Evolutionary conservation across 2,888 invertebrate genomes (phyloP).

Genomic region (Perizoma affinitatum): DNA sequence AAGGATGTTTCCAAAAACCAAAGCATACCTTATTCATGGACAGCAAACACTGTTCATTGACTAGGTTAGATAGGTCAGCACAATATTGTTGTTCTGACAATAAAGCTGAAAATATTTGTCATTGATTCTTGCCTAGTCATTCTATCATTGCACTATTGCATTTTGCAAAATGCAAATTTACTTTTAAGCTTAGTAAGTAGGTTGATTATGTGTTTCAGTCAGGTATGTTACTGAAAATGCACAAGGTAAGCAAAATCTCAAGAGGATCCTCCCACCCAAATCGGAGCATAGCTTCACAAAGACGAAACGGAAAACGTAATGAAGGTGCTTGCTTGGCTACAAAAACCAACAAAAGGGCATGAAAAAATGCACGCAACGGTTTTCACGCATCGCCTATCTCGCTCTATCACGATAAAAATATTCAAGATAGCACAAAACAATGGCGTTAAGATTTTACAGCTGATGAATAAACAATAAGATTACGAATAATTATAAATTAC

Average conservation of each 20-base stretch:
- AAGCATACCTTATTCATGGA: too few relatives aligned
- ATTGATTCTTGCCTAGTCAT: constrained; percentile 16
- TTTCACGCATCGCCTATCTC: constrained; percentile 68
- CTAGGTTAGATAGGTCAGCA: neutral
- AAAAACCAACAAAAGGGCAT: constrained; percentile 61
- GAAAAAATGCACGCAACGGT: constrained; percentile 69
- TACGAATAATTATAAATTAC: too few relatives aligned
- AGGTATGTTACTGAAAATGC: neutral
- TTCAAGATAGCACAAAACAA: constrained; percentile 71
- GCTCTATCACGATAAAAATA: constrained; percentile 76
- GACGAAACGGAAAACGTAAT: constrained; percentile 23
- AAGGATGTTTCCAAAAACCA: too few relatives aligned
- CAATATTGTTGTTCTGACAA: neutral
- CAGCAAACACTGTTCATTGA: neutral
- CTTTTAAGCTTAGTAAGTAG: constrained; percentile 9
- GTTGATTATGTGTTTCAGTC: neutral
- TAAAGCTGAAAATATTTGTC: neutral
- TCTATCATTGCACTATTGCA: constrained; percentile 2
- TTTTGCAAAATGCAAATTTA: constrained; percentile 11
- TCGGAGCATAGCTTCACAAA: constrained; percentile 29
- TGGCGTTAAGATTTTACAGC: constrained; percentile 69
- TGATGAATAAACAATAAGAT: constrained; percentile 46
- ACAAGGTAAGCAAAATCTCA: neutral
- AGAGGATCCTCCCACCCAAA: constrained; percentile 13
- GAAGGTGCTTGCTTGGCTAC: constrained; percentile 25